Evolutionary conservation across 2,888 invertebrate genomes (phyloP), one percentile per base, ranked within the genome.

Genomic region (Campoplex capitator): DNA sequence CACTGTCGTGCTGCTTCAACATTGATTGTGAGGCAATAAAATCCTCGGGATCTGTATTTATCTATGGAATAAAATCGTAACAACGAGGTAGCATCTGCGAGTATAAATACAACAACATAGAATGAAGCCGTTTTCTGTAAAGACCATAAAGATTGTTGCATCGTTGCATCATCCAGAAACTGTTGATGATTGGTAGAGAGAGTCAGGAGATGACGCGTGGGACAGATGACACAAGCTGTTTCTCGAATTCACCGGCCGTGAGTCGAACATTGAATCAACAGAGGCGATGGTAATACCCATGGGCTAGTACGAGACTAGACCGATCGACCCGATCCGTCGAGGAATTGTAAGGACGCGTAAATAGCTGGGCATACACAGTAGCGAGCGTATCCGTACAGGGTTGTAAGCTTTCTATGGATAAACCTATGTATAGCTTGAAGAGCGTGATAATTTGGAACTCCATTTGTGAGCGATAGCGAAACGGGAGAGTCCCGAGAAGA

Each of bases 181-280:
- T 23, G 32, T 74, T 35, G n/a, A 56, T 54, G 35, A 38, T 56
- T 56, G 74, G 54, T n/a, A 11, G 51, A 23, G 23, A 32, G 38
- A 74, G 13, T 74, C 56, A 38, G 38, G 74, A 71, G 56, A 7
- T 74, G 56, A 54, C 67, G 74, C 54, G 71, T 79, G 74, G 74
- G 84, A 79, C 73, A 74, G 45, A 62, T 65, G 77, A 42, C 82
- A 78, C 56, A 54, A 54, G 74, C 85, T 74, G 48, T 68, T 76
- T 54, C 74, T 51, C 18, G 48, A 54, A 68, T 83, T 65, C 45
- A 71, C 70, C 75, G 65, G 38, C 65, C 35, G 70, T 62, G 73
- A 58, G 76, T 71, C 56, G 74, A 74, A 58, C 67, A 65, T 75
- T 84, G 87, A 87, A 87, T 84, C 87, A 87, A 87, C 87, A 87